Evolutionary conservation across 2,888 invertebrate species (phyloP).

Genomic region (Smittia aterrima): DNA sequence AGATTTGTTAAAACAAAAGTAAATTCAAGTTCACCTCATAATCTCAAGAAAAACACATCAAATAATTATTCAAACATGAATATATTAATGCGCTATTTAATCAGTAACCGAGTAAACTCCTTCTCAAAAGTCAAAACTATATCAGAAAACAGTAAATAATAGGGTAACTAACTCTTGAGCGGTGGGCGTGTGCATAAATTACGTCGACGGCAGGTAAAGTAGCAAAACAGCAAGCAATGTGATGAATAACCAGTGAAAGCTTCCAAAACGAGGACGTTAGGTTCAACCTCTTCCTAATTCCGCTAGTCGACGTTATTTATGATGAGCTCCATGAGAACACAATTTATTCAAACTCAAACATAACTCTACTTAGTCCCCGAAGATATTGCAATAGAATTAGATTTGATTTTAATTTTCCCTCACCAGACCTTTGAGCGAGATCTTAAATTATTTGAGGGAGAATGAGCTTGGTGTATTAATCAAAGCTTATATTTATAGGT

Average conservation of each 20-base stretch:
- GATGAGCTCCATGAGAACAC: no score
- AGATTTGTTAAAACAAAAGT: background rate
- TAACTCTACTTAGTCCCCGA: background rate
- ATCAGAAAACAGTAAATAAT: background rate
- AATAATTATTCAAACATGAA: background rate
- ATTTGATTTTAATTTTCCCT: background rate
- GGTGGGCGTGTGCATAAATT: no score
- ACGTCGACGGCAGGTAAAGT: no score
- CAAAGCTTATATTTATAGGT: conserved; percentile 10
- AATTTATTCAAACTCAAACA: background rate
- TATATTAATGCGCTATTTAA: conserved; percentile 7
- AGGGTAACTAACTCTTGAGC: no score
- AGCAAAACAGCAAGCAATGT: no score
- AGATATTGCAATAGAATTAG: conserved; percentile 11
- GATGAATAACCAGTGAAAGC: no score
- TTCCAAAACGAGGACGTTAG: no score
- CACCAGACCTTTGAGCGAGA: background rate
- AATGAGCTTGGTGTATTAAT: background rate
- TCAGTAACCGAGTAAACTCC: background rate
- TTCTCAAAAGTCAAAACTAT: background rate
- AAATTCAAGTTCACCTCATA: conserved; percentile 2
- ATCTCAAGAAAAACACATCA: conserved; percentile 4
- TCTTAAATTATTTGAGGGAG: no score
- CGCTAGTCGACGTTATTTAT: no score
- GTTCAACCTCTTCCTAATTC: no score